Evolutionary conservation across 1,140 invertebrate genomes (phyloP).

Genomic region (Drosophila ambigua): DNA sequence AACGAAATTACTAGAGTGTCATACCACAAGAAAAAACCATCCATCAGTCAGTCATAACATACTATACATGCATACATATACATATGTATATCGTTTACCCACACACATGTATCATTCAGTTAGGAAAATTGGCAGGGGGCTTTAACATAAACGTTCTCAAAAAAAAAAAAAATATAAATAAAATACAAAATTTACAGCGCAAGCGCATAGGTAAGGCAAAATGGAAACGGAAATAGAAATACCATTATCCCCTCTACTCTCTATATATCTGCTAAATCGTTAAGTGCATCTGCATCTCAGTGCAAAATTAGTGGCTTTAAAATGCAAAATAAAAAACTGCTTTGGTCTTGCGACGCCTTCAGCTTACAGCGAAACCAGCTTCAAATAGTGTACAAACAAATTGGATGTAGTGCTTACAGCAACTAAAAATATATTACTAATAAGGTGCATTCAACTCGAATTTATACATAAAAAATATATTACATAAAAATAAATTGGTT

Average conservation of each 20-base stretch:
- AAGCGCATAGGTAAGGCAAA: slow-evolving; percentile 45
- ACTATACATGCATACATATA: not conserved
- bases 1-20: slow-evolving; percentile 6
- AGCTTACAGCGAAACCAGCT: slow-evolving; percentile 63
- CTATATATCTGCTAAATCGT: slow-evolving; percentile 27
- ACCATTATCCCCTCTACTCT: slow-evolving; percentile 3
- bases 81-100: too few species aligned
- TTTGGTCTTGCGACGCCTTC: slow-evolving; percentile 62
- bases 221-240: slow-evolving; percentile 13
- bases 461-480: slow-evolving; percentile 56
- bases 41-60: slow-evolving; percentile 29
- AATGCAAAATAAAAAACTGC: slow-evolving; percentile 60
- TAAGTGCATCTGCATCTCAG: slow-evolving; percentile 48
- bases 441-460: slow-evolving; percentile 58
- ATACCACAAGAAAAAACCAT: slow-evolving; percentile 6
- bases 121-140: slow-evolving; percentile 8
- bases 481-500: slow-evolving; percentile 68
- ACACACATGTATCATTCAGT: slow-evolving; percentile 26
- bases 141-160: not conserved
- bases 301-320: slow-evolving; percentile 52
- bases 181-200: slow-evolving; percentile 39
- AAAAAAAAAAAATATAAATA: slow-evolving; percentile 20
- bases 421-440: slow-evolving; percentile 26
- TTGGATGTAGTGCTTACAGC: slow-evolving; percentile 69
- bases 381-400: slow-evolving; percentile 58